Conservation (phyloP, 1,140 invertebrate species). For the Drosophila grimshawi region DNA sequence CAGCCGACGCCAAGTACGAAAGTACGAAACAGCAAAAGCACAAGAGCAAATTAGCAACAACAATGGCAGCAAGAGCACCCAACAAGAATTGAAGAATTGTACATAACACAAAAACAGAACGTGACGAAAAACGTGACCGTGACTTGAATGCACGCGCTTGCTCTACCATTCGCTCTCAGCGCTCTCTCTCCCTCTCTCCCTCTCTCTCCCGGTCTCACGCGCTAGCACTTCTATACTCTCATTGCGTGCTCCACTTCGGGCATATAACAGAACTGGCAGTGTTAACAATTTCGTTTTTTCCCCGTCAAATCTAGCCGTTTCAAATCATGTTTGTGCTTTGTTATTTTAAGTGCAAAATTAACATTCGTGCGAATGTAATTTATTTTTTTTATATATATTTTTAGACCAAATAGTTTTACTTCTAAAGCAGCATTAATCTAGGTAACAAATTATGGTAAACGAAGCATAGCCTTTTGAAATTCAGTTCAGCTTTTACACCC, state of each 20-base stretch:
- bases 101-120: conserved; percentile 48
- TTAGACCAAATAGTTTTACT: neutral
- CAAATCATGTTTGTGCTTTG: neutral
- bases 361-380: neutral
- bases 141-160: conserved; percentile 52
- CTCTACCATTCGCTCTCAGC: neutral
- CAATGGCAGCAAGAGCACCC: conserved; percentile 21
- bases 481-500: no score
- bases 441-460: no score
- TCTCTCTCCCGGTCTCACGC: conserved; percentile 1
- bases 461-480: no score
- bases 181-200: conserved; percentile 11
- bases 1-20: conserved; percentile 27
- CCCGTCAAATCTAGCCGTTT: neutral
- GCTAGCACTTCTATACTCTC: conserved; percentile 17
- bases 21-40: conserved; percentile 16
- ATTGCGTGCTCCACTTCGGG: conserved; percentile 39
- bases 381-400: no score
- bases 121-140: conserved; percentile 80
- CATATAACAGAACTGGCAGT: conserved; percentile 5
- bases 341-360: neutral
- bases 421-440: neutral
- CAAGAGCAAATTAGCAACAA: conserved; percentile 64
- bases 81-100: conserved; percentile 9
- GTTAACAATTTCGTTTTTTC: no score